Base-by-base conservation (phyloP, 1,140 invertebrate species). In the Bemisia tabaci region DNA sequence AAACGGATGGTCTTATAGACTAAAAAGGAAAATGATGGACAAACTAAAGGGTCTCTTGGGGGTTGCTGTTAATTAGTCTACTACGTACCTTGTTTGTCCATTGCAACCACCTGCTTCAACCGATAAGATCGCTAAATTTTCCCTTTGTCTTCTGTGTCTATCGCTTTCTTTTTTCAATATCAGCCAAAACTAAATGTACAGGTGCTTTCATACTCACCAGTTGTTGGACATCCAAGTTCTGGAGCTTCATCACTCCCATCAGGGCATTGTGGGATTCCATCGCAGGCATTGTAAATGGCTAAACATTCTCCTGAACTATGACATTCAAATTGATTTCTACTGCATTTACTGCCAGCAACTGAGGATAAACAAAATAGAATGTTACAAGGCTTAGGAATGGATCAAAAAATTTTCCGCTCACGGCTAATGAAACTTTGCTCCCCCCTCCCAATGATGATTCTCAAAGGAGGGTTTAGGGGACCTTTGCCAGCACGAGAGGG, bases 201-300 rank as follows among this genome's bases (percentile, higher is more conserved):
- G n/a, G n/a, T n/a, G n/a, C n/a, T n/a, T n/a, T n/a, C n/a, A n/a
- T n/a, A n/a, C n/a, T 62, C 12, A 65, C 22, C 62, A 67, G 68
- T 66, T 23, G 71, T 68, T 11, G 88, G 89, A 77, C 90, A 92
- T 25, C 82, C 83, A 65, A 94, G 81, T 76, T 92, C 90, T 17
- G 85, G 81, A 62, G 87, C 89, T 78, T 95, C 93, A 74, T 95
- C 92, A 75, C 90, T 93, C 67, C 85, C 91, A 81, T 97, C 94
- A 1, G 87, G 81, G 79, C 95, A 97, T 76, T 97, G 93, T 12
- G 90, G 86, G 66, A 96, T 92, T 26, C 93, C 94, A 79, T 98
- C 92, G 74, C 95, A 98, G 1, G 90, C 91, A 76, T 97, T 95
- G 76, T 97, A 96, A 70, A 94, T 89, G 1, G 92, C 93, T 70